Conservation (phyloP, 2,888 invertebrate species). For the Drosophila borborema region DNA sequence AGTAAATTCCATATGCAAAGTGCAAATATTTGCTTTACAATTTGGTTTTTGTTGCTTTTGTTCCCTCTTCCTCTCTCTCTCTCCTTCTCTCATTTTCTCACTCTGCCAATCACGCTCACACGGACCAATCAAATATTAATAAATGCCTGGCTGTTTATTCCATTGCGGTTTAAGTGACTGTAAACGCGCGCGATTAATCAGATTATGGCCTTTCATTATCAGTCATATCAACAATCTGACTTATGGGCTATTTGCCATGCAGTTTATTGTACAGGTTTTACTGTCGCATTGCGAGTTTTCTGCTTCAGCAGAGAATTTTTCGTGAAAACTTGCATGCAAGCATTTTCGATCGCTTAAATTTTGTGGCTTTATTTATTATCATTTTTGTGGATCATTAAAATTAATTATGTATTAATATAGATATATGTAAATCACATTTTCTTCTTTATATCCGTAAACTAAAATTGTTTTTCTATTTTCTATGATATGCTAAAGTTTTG, state of each 20-base stretch:
- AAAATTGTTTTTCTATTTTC: no score
- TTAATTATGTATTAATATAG: not conserved
- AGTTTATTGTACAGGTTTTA: constrained; percentile 4
- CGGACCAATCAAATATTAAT: constrained; percentile 50
- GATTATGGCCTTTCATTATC: constrained; percentile 35
- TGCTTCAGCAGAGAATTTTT: not conserved
- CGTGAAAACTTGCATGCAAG: not conserved
- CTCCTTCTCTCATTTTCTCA: not conserved
- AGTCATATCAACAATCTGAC: constrained; percentile 22
- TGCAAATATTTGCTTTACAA: constrained; percentile 56
- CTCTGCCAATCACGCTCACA: constrained; percentile 40
- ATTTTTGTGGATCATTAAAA: not conserved
- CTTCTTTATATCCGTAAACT: no score
- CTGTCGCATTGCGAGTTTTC: not conserved
- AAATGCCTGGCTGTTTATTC: constrained; percentile 40
- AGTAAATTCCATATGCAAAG: constrained; percentile 44
- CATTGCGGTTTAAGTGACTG: constrained; percentile 43
- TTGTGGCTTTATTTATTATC: not conserved
- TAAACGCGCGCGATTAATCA: constrained; percentile 47
- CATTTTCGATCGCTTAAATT: not conserved
- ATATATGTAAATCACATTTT: not conserved
- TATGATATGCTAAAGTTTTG: no score
- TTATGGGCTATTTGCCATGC: constrained; percentile 11
- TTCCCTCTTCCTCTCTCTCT: not conserved
- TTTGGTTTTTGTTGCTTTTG: not conserved